Conservation (phyloP, 2,113 vertebrate species). For the Xenus cinereus region DNA sequence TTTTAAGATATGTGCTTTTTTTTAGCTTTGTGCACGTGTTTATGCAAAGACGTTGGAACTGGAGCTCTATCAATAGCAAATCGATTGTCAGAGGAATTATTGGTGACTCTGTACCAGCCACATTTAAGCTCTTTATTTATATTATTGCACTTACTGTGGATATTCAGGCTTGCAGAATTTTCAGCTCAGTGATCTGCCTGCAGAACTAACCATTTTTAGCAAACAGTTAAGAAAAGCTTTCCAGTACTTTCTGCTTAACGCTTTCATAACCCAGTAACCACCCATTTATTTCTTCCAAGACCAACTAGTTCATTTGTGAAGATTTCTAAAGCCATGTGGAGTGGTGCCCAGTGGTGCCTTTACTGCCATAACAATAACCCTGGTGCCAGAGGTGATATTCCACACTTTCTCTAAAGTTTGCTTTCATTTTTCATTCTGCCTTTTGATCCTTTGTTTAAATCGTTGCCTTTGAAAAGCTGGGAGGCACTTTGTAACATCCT, state of each 20-base stretch:
- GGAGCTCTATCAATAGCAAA: not conserved
- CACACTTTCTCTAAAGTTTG: not conserved
- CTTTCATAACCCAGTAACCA: not conserved
- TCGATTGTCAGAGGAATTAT: not conserved
- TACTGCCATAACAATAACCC: not conserved
- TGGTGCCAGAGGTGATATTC: not conserved
- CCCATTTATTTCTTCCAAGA: not conserved
- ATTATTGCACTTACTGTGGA: not conserved
- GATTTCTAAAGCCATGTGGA: not conserved
- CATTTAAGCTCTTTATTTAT: not conserved
- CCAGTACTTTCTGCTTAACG: not conserved
- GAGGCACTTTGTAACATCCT: not conserved
- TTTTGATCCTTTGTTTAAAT: constrained; percentile 38
- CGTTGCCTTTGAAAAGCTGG: not conserved
- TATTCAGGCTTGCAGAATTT: not conserved
- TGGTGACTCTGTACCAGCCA: not conserved
- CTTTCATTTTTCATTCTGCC: not conserved
- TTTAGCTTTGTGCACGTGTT: not conserved
- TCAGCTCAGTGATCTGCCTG: not conserved
- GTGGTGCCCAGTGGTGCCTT: not conserved
- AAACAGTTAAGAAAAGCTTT: not conserved
- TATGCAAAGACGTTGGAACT: not conserved
- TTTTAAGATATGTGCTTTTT: not conserved
- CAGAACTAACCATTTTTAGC: not conserved
- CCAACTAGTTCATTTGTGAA: not conserved